Percentiles rank a stretch among this genome's conserved stretches.
Evolutionary conservation across 2,888 invertebrate genomes (phyloP).

Genomic region (Cataglyphis altisquamis): DNA sequence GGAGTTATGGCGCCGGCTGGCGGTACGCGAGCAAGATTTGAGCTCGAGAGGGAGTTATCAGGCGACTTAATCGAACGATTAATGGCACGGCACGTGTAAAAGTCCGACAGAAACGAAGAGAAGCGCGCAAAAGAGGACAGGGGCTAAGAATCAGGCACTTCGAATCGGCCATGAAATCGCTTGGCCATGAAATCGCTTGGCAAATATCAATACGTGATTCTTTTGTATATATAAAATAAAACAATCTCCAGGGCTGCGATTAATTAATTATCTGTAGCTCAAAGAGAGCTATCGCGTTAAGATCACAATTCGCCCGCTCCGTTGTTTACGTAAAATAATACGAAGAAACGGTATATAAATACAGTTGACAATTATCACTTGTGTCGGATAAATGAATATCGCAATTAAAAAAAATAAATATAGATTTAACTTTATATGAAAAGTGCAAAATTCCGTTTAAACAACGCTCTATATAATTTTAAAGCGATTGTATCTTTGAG

Average conservation of each 20-base stretch:
- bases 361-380: background rate
- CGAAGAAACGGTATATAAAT: background rate
- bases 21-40: conserved; percentile 61
- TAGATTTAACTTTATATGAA: background rate
- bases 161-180: conserved; percentile 65
- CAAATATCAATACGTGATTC: conserved; percentile 54
- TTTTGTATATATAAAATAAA: conserved; percentile 65
- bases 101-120: conserved; percentile 65
- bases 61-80: conserved; percentile 79
- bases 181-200: conserved; percentile 74
- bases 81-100: conserved; percentile 75
- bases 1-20: conserved; percentile 64
- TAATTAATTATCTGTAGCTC: conserved; percentile 78
- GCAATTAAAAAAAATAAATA: conserved; percentile 8
- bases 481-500: background rate
- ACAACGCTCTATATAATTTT: background rate
- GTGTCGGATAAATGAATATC: background rate
- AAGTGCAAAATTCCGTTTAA: background rate
- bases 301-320: conserved; percentile 35
- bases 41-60: conserved; percentile 74
- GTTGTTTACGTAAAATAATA: conserved; percentile 12
- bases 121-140: conserved; percentile 44
- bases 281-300: conserved; percentile 66
- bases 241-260: conserved; percentile 72
- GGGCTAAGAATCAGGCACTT: conserved; percentile 58